A percentile compares a stretch with the other conserved stretches of the same genome.
Conservation (phyloP, 2,113 vertebrate genomes). For the Leucopsar rothschildi region DNA sequence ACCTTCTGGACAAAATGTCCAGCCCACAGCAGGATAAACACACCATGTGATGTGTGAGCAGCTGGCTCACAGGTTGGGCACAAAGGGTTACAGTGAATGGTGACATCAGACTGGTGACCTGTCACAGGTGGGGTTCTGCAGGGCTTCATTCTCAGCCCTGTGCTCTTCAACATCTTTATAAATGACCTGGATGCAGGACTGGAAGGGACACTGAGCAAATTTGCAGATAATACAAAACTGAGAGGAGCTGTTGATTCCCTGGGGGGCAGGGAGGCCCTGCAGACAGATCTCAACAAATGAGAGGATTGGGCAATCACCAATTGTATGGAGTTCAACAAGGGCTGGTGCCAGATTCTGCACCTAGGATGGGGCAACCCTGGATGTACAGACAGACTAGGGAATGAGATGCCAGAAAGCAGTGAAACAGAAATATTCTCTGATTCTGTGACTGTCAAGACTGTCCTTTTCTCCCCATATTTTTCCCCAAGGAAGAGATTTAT, state of each 20-base stretch:
- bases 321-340: rapidly evolving
- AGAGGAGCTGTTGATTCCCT: not conserved
- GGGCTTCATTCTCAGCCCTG: not conserved
- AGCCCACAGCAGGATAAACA: not conserved
- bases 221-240: not conserved
- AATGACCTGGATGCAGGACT: not conserved
- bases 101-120: not conserved
- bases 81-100: not conserved
- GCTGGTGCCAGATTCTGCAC: not conserved
- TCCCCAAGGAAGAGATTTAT: not conserved
- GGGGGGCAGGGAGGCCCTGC: not conserved
- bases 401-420: not conserved
- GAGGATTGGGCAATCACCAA: not conserved
- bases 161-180: not conserved
- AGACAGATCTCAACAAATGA: not conserved
- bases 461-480: not conserved
- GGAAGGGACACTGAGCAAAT: not conserved
- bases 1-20: not conserved
- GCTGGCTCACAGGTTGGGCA: not conserved
- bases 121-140: not conserved
- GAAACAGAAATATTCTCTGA: not conserved
- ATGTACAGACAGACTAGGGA: rapidly evolving
- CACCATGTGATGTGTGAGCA: not conserved
- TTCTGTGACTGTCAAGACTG: not conserved
- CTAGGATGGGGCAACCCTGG: not conserved